Base-by-base conservation (phyloP, 2,888 invertebrate genomes). In the Andrena chrysosceles region DNA sequence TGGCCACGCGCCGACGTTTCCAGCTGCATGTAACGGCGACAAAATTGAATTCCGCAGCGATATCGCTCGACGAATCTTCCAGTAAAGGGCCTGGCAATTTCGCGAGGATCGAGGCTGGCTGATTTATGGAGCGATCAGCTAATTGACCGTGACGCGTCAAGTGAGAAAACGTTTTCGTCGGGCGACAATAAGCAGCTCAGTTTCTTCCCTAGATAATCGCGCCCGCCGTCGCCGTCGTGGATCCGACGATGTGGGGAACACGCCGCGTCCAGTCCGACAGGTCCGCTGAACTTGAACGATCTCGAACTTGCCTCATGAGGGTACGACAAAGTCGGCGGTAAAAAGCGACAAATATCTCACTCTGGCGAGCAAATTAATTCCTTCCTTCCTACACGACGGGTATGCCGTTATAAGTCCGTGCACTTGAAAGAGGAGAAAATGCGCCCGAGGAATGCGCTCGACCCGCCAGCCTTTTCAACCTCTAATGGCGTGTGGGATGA, bases 361-460 rank as follows among this genome's bases (percentile, higher is more conserved):
- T 80, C 26, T 35, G n/a, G 42, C 7, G 52, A 70, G 60, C 56
- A 42, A 73, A 82, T 83, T 74, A 73, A 73, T 82, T 82, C 68
- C 52, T 49, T 63, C 35, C 72, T 72, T 70, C 71, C 76, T 70
- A 66, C 2, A 31, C 16, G 64, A 42, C 31, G 7, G 7, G 71
- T 54, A 26, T 42, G 13, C 16, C 48, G 62, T 54, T 73, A 29
- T 29, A 52, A 54, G 64, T 31, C 35, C 23, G 10, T 63, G 49
- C 42, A 42, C 59, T 48, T 20, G 68, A 68, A 52, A 26, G 42
- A 75, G 10, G 68, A 78, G 78, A 78, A 78, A 78, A 75, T 68
- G 16, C n/a, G 3, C 23, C 56, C 7, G 67, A 35, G 63, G 68
- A 63, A 75, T 75, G 33, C 49, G 48, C 54, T 20, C 8, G 66